Base-by-base conservation (phyloP, 1,140 invertebrate genomes). In the Philotrypesis tridentata region DNA sequence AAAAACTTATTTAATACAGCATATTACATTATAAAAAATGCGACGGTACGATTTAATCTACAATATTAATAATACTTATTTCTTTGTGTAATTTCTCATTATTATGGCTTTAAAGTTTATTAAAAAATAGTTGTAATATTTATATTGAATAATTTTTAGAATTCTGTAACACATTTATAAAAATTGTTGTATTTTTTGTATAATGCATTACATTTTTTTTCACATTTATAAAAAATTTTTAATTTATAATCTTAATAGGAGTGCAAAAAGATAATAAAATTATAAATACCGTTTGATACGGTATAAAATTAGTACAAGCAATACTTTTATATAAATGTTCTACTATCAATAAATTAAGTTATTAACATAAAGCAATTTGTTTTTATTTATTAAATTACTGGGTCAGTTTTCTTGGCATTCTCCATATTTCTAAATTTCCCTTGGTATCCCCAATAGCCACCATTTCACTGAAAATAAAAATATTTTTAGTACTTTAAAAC, bases 391-490 rank as follows among this genome's bases (percentile, higher is more conserved):
- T 21, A 12, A 84, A 85, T 43, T 88, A 87, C 55, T 87, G 85
- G 12, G 71, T 12, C 3, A 75, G 11, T 48, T 33, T 75, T 37
- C 73, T 75, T 76, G 90, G 89, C 83, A 91, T 86, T 87, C 88
- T 91, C 90, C 90, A 91, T 60, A 91, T 84, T 88, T 91, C 90
- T 70, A 91, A 48, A 27, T 82, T 86, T 60, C 88, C 90, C 21
- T 82, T 21, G 0, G 87, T 87, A 74, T 89, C 88, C 9, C 89
- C 89, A 73, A 91, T 73, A 23, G 43, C 43, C n/a, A 73, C 37
- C 71, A 73, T 73, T 73, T 73, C 43, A 21, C 37, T 73, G 27
- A 27, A 73, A 55, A 48, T 23, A 2, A 25, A 73, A 29, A 73
- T 73, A 71, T 29, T 37, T 29, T 14, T 23, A 43, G 40, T 43